These are phyloP conservation scores for Sinhomidia bicolor DNA, from an alignment of 2,888 invertebrate genomes.

Conservation along the genomic window DNA sequence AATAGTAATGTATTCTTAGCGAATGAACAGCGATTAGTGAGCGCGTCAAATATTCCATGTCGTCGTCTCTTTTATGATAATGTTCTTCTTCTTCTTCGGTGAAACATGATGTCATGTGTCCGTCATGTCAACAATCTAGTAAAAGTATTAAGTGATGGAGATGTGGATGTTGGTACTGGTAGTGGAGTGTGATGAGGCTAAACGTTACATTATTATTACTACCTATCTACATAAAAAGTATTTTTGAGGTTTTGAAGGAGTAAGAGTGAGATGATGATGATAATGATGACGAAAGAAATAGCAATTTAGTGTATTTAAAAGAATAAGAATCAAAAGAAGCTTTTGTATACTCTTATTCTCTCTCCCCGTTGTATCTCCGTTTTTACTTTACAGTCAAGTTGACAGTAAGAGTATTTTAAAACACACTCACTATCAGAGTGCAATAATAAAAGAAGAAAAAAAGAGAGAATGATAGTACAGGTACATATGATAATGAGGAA, in stretches of 20 bases:
- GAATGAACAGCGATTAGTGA: neutral
- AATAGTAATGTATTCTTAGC: neutral
- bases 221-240: too few relatives aligned
- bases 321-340: slow-evolving; percentile 7
- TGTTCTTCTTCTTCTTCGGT: neutral
- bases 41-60: slow-evolving; percentile 21
- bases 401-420: slow-evolving; percentile 9
- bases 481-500: slow-evolving; percentile 35
- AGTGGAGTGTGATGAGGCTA: neutral
- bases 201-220: neutral
- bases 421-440: neutral
- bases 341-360: neutral
- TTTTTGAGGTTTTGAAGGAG: neutral
- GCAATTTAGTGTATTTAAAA: neutral
- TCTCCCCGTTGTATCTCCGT: slow-evolving; percentile 5
- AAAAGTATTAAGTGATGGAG: neutral
- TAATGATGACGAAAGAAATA: slow-evolving; percentile 21
- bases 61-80: slow-evolving; percentile 35
- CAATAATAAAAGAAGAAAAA: neutral
- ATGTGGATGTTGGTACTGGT: neutral
- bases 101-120: slow-evolving; percentile 49
- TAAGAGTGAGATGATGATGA: too few relatives aligned
- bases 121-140: slow-evolving; percentile 23
- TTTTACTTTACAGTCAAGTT: neutral
- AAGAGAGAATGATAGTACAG: slow-evolving; percentile 12